Base-by-base conservation (phyloP, 2,797 vertebrate genomes). In the Varecia variegata region DNA sequence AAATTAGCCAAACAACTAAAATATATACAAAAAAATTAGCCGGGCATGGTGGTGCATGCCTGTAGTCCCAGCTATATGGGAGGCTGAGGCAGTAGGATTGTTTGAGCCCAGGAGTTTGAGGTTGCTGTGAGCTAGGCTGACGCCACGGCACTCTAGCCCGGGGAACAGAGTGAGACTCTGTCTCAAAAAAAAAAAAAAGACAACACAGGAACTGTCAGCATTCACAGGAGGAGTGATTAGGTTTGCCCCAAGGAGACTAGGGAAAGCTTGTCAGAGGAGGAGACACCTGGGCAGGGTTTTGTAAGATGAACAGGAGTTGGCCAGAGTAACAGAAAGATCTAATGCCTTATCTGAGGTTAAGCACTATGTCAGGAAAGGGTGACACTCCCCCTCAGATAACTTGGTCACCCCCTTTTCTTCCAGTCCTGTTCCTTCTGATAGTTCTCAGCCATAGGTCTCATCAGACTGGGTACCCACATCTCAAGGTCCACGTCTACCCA, bases 291-390 rank as follows among this genome's bases (percentile, higher is more conserved):
- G 77, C 38, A 71, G 62, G 30, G 62, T 73, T 89, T 88, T 95
- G 18, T 32, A 76, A 43, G 40, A 79, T 80, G 52, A 87, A 83
- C 11, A 79, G 65, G 62, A 90, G 71, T 68, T 97, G 67, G 38
- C 79, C 35, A 91, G 23, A 3, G 27, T 79, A 88, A 93, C 20
- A 71, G 65, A 35, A 95, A 97, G 27, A 91, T 47, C 40, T 80
- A 71, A n/a, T 65, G 52, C 17, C 67, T 87, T 84, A 95, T 83
- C 67, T 79, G 62, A 90, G n/a, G n/a, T 27, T 74, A 58, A 94
- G 35, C 68, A 79, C n/a, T 77, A 81, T 60, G 32, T 93, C 60
- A 91, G 82, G n/a, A 93, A 94, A 94, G 20, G 32, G 47, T 81
- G 38, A 82, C 35, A 12, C 25, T 81, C 11, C 21, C 9, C 13